Conservation (phyloP, 2,888 invertebrate genomes). For the Chydorus sphaericus region DNA sequence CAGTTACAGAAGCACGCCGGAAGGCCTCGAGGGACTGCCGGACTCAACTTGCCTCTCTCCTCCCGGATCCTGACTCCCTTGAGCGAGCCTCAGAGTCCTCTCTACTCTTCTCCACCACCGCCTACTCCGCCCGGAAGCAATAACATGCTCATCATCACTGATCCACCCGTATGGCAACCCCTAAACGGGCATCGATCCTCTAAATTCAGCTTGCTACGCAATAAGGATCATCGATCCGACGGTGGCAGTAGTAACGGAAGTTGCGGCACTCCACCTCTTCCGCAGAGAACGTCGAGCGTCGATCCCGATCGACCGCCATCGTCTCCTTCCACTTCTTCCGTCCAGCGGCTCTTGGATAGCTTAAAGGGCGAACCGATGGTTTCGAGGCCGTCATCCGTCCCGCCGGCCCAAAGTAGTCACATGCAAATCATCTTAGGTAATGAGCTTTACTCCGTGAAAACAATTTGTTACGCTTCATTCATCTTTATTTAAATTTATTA, state of each 20-base stretch:
- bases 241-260: neutral
- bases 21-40: conserved; percentile 45
- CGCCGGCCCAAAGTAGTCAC: conserved; percentile 72
- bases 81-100: conserved; percentile 53
- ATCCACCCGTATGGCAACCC: conserved; percentile 1
- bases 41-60: conserved; percentile 42
- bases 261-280: conserved; percentile 1
- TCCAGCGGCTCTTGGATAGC: neutral
- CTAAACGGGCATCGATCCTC: neutral
- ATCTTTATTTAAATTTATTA: neutral
- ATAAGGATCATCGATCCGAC: neutral
- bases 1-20: conserved; percentile 56
- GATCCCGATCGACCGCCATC: neutral
- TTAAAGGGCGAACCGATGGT: conserved; percentile 9
- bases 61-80: conserved; percentile 33
- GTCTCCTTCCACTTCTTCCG: conserved; percentile 12
- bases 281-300: conserved; percentile 6
- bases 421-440: conserved; percentile 72
- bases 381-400: conserved; percentile 16
- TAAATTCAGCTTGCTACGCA: neutral
- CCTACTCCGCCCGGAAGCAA: conserved; percentile 39
- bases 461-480: neutral
- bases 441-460: conserved; percentile 22
- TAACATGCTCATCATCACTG: neutral
- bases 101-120: conserved; percentile 66